phyloP scores from a whole-genome alignment of 2,797 vertebrate species.

The Capromys pilorides region DNA sequence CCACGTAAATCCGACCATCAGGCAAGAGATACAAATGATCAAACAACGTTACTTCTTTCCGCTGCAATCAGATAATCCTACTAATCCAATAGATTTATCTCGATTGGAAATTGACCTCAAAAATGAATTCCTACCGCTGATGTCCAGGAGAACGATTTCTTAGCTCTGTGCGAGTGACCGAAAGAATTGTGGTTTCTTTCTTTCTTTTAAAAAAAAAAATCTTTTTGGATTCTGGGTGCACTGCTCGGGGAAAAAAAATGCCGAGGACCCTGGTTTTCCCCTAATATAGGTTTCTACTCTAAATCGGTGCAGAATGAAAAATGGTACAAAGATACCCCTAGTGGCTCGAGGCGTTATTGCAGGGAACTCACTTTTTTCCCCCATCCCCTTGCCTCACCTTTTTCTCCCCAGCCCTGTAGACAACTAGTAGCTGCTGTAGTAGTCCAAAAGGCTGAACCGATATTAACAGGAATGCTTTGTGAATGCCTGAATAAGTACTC shows the following conservation, averaged over 20 bases:
- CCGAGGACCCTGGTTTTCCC: constrained; percentile 88
- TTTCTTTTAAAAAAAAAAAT: constrained; percentile 40
- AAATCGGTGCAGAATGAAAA: constrained; percentile 87
- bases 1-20: constrained; percentile 88
- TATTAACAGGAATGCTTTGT: constrained; percentile 33
- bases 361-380: constrained; percentile 57
- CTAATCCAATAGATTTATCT: constrained; percentile 91
- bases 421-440: constrained; percentile 43
- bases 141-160: constrained; percentile 83
- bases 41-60: constrained; percentile 85
- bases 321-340: constrained; percentile 95
- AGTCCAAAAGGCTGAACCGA: not conserved
- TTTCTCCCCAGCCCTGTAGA: not conserved
- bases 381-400: constrained; percentile 40
- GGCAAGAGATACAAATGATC: constrained; percentile 86
- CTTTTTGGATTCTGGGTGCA: constrained; percentile 89
- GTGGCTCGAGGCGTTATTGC: constrained; percentile 87
- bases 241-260: constrained; percentile 88
- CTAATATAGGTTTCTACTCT: constrained; percentile 88
- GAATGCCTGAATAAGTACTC: not conserved
- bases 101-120: constrained; percentile 87
- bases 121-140: constrained; percentile 83
- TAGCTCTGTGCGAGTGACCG: constrained; percentile 65
- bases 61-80: constrained; percentile 88
- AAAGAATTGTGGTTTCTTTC: constrained; percentile 66